Base-by-base conservation (phyloP, 1,140 invertebrate species). In the Lepidurus arcticus region DNA sequence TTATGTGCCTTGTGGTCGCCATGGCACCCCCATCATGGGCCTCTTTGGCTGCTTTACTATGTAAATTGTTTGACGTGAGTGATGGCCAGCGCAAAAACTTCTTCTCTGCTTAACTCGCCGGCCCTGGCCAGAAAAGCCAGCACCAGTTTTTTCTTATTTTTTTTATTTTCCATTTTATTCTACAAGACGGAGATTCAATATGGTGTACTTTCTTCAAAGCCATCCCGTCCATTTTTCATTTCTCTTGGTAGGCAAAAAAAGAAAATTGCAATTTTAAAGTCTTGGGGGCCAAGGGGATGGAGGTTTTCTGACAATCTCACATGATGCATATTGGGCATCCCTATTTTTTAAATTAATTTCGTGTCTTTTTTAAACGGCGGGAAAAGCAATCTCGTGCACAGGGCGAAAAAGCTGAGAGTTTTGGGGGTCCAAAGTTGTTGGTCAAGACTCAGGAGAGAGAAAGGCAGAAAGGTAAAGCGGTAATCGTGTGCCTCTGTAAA, bases 61-160 rank as follows among this genome's bases (percentile, higher is more conserved):
- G 53, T n/a, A 65, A 65, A 65, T 65, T 65, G 53, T 65, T 65
- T 65, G 53, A 65, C 53, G n/a, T 65, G 53, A 65, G 53, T 21
- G 53, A 65, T 65, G 53, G 53, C 53, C 53, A 65, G 21, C 53
- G 53, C 53, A 16, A 65, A 65, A 65, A 65, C 53, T 65, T 65
- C 53, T 65, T 65, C 34, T 4, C 16, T 13, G 53, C 53, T 65
- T 65, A 65, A 21, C 53, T 65, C 53, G 53, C 53, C 53, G 13
- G 53, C 53, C n/a, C 53, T 65, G 21, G 53, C 53, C 6, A n/a
- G 8, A 4, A 16, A 65, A 65, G 34, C 34, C 34, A 65, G 53
- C 8, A 65, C 9, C 53, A 21, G 13, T 7, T 7, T n/a, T 47
- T 47, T 47, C 53, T 21, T 65, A n/a, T 65, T 65, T 65, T 65